These are phyloP conservation scores for Saccopteryx leptura DNA, from an alignment of 2,113 vertebrate genomes.

Conservation along the genomic window DNA sequence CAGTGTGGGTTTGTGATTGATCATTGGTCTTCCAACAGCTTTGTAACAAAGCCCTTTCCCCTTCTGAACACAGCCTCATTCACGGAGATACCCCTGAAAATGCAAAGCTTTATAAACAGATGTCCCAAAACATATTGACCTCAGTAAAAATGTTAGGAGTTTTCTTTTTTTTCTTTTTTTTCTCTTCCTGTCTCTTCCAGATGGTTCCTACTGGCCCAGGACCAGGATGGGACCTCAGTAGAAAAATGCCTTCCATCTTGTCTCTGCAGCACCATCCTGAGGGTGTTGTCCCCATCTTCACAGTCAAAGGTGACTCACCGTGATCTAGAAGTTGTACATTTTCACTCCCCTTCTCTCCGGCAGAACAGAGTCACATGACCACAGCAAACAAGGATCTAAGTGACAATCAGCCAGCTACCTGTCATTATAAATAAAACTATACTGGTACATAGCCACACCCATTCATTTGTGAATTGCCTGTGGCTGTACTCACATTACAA, in stretches of 20 bases:
- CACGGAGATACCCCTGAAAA: not conserved
- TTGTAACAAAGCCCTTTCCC: not conserved
- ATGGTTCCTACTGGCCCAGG: not conserved
- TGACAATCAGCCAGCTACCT: not conserved
- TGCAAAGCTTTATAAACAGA: not conserved
- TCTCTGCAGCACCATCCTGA: not conserved
- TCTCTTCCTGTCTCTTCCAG: too few species aligned
- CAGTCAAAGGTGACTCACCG: not conserved
- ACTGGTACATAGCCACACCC: not conserved
- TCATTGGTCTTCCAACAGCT: not conserved
- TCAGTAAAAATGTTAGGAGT: not conserved
- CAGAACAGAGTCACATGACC: not conserved
- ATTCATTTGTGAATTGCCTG: not conserved
- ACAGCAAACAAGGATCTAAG: not conserved
- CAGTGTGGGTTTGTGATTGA: not conserved
- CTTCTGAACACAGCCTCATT: not conserved
- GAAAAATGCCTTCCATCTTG: not conserved
- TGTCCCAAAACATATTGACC: not conserved
- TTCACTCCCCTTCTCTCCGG: not conserved
- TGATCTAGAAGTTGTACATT: not conserved
- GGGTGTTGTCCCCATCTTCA: not conserved
- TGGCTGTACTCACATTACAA: not conserved
- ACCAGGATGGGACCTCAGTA: not conserved
- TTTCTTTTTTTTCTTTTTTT: not conserved
- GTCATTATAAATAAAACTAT: not conserved